A percentile compares a stretch with the other conserved stretches of the same genome.
phyloP scores from a whole-genome alignment of 2,888 invertebrate species.

The Andrena haemorrhoa region DNA sequence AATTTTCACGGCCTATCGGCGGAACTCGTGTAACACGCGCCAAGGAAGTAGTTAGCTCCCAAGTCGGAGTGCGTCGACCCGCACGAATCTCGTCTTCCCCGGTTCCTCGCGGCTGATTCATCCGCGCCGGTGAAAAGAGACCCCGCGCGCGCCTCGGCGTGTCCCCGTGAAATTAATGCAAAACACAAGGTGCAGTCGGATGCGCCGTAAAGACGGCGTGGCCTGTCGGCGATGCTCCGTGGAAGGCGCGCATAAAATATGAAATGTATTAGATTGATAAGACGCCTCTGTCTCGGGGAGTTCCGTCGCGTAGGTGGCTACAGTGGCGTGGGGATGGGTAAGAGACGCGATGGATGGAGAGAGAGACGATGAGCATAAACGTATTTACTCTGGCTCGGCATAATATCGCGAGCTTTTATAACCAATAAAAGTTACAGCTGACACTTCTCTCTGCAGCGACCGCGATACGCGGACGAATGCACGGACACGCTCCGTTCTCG shows the following conservation, averaged over 20 bases:
- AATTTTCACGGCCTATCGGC: constrained; percentile 48
- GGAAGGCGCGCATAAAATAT: constrained; percentile 77
- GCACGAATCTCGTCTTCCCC: constrained; percentile 26
- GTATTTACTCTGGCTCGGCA: constrained; percentile 81
- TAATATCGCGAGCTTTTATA: constrained; percentile 81
- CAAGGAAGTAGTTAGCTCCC: constrained; percentile 34
- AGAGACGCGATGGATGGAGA: constrained; percentile 27
- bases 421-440: constrained; percentile 83
- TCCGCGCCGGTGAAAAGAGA: constrained; percentile 13
- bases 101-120: constrained; percentile 53
- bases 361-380: constrained; percentile 71
- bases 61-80: constrained; percentile 57
- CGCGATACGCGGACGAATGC: constrained; percentile 70
- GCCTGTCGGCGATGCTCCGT: constrained; percentile 12
- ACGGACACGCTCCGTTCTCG: constrained; percentile 56
- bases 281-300: constrained; percentile 44
- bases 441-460: constrained; percentile 75
- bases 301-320: constrained; percentile 28
- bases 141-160: not conserved
- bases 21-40: constrained; percentile 40
- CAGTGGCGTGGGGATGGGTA: constrained; percentile 5
- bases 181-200: constrained; percentile 58
- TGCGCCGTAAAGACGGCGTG: constrained; percentile 49
- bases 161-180: constrained; percentile 54
- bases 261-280: constrained; percentile 82